phyloP scores from a whole-genome alignment of 2,888 invertebrate genomes.

The Drepana falcataria region DNA sequence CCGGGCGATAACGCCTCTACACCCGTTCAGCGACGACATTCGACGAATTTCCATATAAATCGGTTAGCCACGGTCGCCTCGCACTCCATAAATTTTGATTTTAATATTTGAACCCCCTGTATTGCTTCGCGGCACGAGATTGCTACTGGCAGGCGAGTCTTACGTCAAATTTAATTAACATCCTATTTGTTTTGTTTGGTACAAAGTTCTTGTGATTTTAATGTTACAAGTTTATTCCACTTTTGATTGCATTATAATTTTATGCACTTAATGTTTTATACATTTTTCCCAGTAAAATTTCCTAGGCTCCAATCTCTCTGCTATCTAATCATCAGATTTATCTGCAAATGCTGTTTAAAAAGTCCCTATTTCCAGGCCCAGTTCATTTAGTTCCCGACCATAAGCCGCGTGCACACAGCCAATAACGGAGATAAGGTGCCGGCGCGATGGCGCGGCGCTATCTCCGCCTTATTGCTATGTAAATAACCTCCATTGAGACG shows the following conservation, averaged over 20 bases:
- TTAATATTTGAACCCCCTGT: constrained; percentile 60
- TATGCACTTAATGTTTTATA: too few species aligned
- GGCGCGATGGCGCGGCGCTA: constrained; percentile 51
- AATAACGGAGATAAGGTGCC: constrained; percentile 65
- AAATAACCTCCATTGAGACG: constrained; percentile 72
- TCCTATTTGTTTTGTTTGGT: too few species aligned
- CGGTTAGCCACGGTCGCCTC: constrained; percentile 63
- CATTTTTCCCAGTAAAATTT: too few species aligned
- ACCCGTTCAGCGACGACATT: constrained; percentile 53
- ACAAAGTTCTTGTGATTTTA: too few species aligned
- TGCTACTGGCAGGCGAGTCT: constrained; percentile 12
- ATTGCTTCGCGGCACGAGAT: constrained; percentile 27
- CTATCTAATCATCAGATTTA: constrained; percentile 45
- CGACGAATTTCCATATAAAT: constrained; percentile 74
- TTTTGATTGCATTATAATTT: too few species aligned
- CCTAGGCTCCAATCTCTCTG: constrained; percentile 19
- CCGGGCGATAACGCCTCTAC: constrained; percentile 39
- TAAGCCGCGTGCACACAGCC: constrained; percentile 67
- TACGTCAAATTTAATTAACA: constrained; percentile 30
- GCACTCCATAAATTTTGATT: constrained; percentile 75
- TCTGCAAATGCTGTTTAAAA: constrained; percentile 55
- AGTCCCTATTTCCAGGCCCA: constrained; percentile 54
- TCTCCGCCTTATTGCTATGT: constrained; percentile 72
- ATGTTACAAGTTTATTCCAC: too few species aligned
- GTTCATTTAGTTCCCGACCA: constrained; percentile 65